Base-by-base conservation (phyloP, 2,888 invertebrate species). In the Boloria euphrosyne region DNA sequence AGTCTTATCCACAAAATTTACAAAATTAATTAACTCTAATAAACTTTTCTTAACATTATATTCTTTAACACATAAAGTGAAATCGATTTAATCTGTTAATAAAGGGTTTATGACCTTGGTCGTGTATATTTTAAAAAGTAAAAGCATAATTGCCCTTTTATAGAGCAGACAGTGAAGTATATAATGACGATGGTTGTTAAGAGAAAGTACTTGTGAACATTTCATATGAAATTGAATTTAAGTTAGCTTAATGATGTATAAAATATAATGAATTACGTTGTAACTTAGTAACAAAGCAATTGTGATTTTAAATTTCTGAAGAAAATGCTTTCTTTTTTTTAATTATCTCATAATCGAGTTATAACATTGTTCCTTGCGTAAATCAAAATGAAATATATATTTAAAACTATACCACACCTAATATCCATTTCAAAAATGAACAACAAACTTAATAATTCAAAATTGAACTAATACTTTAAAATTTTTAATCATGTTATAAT, bases 21-120 rank as follows among this genome's bases (percentile, higher is more conserved):
- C 47, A 49, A 49, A 16, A 4, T 6, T 2, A 7, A 0, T 16
- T 16, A 49, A 16, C 14, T 49, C 16, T n/a, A n/a, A n/a, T n/a
- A n/a, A n/a, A n/a, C n/a, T n/a, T n/a, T n/a, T n/a, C n/a, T n/a
- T n/a, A n/a, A 49, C 16, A 49, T 16, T 49, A 49, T 16, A 5
- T n/a, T 49, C 47, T 14, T 16, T 16, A 49, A 49, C 47, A 7
- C 16, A 81, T 81, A 89, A 87, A 89, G 87, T 83, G 85, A 88
- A 87, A 85, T 77, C 77, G 63, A 46, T 58, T 47, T 27, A 47
- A 47, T 61, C 63, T 61, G 65, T 68, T 69, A 67, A 68, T 69
- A 70, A 70, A 70, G 69, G 61, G 69, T 65, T 72, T 69, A 49
- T 71, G 69, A 70, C 70, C 70, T 68, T 73, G 68, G 70, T 71